A percentile compares a stretch with the other conserved stretches of the same genome.
These are phyloP conservation scores for Himantopus leucocephalus DNA, from an alignment of 2,113 vertebrate species.

Conservation along the genomic window DNA sequence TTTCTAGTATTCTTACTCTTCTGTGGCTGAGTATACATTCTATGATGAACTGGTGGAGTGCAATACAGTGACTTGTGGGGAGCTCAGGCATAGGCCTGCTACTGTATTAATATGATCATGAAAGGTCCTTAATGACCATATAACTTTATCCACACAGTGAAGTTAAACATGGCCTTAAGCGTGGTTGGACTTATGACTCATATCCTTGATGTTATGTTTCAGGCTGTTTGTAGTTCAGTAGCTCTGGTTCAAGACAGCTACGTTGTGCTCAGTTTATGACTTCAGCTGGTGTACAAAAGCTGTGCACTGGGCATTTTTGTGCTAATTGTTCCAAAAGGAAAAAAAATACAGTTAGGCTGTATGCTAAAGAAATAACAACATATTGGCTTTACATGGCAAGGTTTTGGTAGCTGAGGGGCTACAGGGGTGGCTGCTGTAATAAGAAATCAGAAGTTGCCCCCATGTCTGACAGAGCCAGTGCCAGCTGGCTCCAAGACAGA, in stretches of 20 bases:
- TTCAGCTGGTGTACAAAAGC: neutral
- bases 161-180: neutral
- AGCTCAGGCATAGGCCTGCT: neutral
- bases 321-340: neutral
- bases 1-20: neutral
- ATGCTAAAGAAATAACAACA: neutral
- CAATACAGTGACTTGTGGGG: neutral
- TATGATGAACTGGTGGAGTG: fast-evolving
- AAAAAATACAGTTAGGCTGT: neutral
- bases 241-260: neutral
- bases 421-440: neutral
- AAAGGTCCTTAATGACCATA: neutral
- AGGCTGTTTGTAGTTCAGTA: neutral
- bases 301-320: neutral
- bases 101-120: neutral
- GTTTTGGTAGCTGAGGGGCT: neutral
- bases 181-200: neutral
- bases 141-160: neutral
- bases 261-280: neutral
- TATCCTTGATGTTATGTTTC: neutral
- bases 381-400: neutral
- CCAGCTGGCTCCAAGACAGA: neutral
- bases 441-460: neutral
- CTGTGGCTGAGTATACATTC: neutral
- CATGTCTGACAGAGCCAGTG: neutral